Base-by-base conservation (phyloP, 2,797 vertebrate species). In the Agapornis canus region DNA sequence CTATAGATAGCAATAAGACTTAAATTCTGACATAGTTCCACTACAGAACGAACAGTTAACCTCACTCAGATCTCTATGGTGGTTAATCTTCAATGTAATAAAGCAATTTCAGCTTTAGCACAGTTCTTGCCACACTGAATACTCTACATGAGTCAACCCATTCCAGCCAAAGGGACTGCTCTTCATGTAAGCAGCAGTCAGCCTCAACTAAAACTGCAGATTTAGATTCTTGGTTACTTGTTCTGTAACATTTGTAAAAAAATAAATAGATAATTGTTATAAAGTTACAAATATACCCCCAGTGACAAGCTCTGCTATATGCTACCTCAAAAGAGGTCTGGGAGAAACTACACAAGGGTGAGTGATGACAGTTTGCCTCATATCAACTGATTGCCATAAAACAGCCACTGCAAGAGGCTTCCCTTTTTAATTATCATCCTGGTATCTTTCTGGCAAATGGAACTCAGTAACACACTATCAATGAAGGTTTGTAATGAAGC, bases 391-490 rank as follows among this genome's bases (percentile, higher is more conserved):
- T 32, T 61, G 37, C 47, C 70, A 25, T 57, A 37, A 84, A 96
- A 91, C 3, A 89, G 35, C 13, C 60, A 77, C 11, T 31, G 47
- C 35, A 90, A 64, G 61, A 64, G 3, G 13, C 17, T 89, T 85
- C 37, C 29, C 35, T 71, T 73, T 45, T 81, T 91, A 93, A 93
- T 91, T 89, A 83, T 21, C 54, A 92, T 60, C 59, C 84, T 52
- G 29, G 20, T 90, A 51, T 75, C 59, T 82, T 90, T 92, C 91
- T 92, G 89, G 80, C 45, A 95, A 94, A 95, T 79, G 68, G 80
- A 69, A 79, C 76, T 51, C 40, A 95, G 61, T 26, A 71, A 49
- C 71, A 85, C 49, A 10, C 13, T 15, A 72, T 63, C 48, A 84
- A 40, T 0, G 1, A 52, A 82, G 23, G 63, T 64, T 72, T 82